Evolutionary conservation across 64 coral and sea anemone species (phyloP).

Genomic region (Montipora capricornis): DNA sequence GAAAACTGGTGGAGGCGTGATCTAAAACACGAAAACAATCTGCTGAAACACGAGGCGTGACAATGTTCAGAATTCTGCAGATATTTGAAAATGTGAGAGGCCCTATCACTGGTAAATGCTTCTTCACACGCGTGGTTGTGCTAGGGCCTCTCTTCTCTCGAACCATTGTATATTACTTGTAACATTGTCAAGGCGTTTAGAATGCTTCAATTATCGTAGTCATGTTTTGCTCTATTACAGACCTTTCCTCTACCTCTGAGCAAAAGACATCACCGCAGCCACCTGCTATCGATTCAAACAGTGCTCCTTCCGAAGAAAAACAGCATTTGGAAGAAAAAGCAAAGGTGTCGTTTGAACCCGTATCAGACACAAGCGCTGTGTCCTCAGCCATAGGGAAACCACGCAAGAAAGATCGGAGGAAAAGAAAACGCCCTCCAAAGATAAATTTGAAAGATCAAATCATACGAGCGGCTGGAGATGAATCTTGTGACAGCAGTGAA

Average conservation of each 20-base stretch:
- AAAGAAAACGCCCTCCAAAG: constrained; percentile 35
- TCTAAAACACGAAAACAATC: too few relatives aligned
- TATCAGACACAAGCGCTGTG: not conserved
- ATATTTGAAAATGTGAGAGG: too few relatives aligned
- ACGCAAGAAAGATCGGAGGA: constrained; percentile 21
- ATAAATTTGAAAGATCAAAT: constrained; percentile 43
- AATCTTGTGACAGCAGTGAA: constrained; percentile 63
- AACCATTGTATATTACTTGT: too few relatives aligned
- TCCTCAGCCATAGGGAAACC: not conserved
- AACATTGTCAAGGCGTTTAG: too few relatives aligned
- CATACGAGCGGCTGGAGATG: constrained; percentile 51
- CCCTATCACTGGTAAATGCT: too few relatives aligned
- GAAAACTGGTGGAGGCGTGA: too few relatives aligned
- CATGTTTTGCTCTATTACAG: not conserved
- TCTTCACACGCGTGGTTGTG: too few relatives aligned
- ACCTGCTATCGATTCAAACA: too few relatives aligned
- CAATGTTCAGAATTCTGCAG: too few relatives aligned
- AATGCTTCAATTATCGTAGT: too few relatives aligned
- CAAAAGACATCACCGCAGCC: not conserved
- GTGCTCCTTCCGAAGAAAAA: not conserved
- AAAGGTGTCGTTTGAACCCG: not conserved
- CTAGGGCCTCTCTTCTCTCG: too few relatives aligned
- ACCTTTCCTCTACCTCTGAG: not conserved
- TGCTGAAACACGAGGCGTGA: too few relatives aligned
- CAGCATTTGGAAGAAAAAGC: constrained; percentile 18